Percentiles rank a stretch among this genome's conserved stretches.
Conservation (phyloP, 2,888 invertebrate species). For the Heliconius ethilla region DNA sequence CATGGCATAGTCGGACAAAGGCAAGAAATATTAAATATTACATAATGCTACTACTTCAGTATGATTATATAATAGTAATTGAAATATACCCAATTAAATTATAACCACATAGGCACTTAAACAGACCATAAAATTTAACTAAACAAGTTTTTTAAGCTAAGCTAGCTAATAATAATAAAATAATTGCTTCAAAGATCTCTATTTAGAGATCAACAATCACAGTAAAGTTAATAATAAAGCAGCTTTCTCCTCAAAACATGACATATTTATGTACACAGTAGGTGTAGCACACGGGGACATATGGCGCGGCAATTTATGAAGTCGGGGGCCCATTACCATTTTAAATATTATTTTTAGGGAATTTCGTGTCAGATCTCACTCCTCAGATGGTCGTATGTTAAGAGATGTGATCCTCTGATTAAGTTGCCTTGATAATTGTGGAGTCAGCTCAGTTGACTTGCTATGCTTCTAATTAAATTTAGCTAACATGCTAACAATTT, state of each 20-base stretch:
- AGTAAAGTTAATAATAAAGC: slow-evolving; percentile 55
- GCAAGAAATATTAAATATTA: not conserved
- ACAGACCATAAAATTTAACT: not conserved
- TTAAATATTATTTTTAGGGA: slow-evolving; percentile 83
- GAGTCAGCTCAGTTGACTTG: slow-evolving; percentile 55
- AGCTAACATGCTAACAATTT: slow-evolving; percentile 45
- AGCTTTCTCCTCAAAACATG: slow-evolving; percentile 76
- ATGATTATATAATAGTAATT: not conserved
- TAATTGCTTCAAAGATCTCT: slow-evolving; percentile 12
- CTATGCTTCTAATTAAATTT: slow-evolving; percentile 76
- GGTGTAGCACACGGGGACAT: slow-evolving; percentile 78
- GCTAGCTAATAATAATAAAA: slow-evolving; percentile 2
- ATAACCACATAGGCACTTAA: not conserved
- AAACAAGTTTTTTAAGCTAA: slow-evolving; percentile 9
- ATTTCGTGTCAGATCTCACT: slow-evolving; percentile 82
- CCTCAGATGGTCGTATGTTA: slow-evolving; percentile 77
- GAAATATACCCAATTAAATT: not conserved
- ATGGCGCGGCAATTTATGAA: slow-evolving; percentile 82
- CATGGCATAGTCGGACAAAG: no score
- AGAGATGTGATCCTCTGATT: slow-evolving; percentile 81
- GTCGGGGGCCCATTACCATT: slow-evolving; percentile 80
- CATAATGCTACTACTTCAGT: not conserved
- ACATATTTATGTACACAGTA: slow-evolving; percentile 82
- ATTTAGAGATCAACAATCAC: slow-evolving; percentile 32
- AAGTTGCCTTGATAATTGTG: slow-evolving; percentile 73